phyloP scores from a whole-genome alignment of 2,888 invertebrate species.

The Coronaproctus castanopsis region DNA sequence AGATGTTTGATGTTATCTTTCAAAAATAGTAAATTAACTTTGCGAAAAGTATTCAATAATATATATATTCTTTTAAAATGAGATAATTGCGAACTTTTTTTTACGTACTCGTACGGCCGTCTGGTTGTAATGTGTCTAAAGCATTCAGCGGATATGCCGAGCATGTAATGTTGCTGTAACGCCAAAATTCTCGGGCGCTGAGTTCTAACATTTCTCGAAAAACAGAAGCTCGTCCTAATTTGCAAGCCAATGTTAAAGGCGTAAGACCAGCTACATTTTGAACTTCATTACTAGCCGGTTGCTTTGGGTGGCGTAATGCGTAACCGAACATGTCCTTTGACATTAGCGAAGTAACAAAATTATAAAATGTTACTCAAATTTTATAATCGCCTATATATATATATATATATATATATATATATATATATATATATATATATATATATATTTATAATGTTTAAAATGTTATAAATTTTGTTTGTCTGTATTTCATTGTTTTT shows the following conservation, averaged over 20 bases:
- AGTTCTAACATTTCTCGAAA: constrained; percentile 96
- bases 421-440: too few species aligned
- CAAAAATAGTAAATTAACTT: too few species aligned
- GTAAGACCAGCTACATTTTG: constrained; percentile 77
- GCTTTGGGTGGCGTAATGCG: constrained; percentile 80
- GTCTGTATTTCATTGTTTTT: too few species aligned
- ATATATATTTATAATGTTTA: too few species aligned
- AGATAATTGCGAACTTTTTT: too few species aligned
- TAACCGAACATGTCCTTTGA: constrained; percentile 92
- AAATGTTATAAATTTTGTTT: too few species aligned
- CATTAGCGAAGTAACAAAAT: neutral
- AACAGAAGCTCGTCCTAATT: constrained; percentile 84
- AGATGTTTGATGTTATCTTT: too few species aligned
- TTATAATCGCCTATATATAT: too few species aligned
- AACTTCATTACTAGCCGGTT: constrained; percentile 80
- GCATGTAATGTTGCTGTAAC: constrained; percentile 95
- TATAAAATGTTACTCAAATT: neutral
- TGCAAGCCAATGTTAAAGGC: constrained; percentile 87
- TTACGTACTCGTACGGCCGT: constrained; percentile 80
- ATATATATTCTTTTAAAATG: too few species aligned
- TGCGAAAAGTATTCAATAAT: too few species aligned
- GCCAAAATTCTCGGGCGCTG: constrained; percentile 88
- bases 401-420: too few species aligned
- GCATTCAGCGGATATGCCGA: constrained; percentile 93
- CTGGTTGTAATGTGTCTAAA: constrained; percentile 80